These are phyloP conservation scores for Stercorarius parasiticus DNA, from an alignment of 2,113 vertebrate species.

Conservation along the genomic window DNA sequence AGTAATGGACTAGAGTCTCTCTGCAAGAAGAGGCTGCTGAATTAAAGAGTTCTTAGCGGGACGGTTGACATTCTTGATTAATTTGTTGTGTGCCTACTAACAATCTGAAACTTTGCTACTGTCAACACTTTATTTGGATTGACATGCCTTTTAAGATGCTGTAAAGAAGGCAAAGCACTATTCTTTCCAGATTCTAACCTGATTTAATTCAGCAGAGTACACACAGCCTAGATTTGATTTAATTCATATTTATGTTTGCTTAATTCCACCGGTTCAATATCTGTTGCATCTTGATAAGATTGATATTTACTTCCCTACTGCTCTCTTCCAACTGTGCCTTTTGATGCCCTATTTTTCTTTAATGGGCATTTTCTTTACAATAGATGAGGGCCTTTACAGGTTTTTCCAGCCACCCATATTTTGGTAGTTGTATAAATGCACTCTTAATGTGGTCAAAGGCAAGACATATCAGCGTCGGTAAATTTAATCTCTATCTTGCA, in stretches of 20 bases:
- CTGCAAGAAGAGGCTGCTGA: neutral
- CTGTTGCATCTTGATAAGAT: neutral
- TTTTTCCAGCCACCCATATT: neutral
- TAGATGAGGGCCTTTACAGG: neutral
- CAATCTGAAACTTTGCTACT: neutral
- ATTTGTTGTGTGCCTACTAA: neutral
- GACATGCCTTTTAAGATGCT: neutral
- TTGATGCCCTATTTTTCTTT: neutral
- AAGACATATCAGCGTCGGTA: neutral
- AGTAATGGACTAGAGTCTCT: neutral
- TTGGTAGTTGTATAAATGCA: neutral
- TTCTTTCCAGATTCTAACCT: neutral
- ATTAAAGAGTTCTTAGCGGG: neutral
- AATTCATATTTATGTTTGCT: neutral
- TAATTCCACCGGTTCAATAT: neutral
- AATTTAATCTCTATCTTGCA: neutral
- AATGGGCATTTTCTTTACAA: neutral
- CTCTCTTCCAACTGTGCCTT: neutral
- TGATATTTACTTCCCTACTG: neutral
- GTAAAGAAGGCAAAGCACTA: neutral
- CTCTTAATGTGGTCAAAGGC: neutral
- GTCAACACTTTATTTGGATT: neutral
- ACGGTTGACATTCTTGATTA: neutral
- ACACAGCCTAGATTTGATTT: neutral
- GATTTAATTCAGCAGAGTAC: neutral